These are phyloP conservation scores for Portunus trituberculatus DNA, from an alignment of 1,140 invertebrate species.

Conservation along the genomic window DNA sequence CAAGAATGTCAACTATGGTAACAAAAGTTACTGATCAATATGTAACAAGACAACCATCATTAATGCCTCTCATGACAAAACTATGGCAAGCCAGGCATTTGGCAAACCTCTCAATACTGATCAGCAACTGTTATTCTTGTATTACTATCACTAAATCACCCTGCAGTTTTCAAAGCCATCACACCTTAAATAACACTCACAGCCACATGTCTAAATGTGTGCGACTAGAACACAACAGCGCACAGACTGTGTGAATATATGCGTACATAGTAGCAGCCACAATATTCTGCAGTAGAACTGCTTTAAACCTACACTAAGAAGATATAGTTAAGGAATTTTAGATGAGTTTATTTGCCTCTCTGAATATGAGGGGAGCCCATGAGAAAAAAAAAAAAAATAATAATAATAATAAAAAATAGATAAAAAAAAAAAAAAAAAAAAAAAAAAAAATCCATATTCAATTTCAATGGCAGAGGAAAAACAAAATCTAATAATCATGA, in stretches of 20 bases:
- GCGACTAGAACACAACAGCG: conserved; percentile 28
- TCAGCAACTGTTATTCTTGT: neutral
- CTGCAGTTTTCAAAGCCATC: conserved; percentile 29
- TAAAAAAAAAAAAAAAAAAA: too few relatives aligned
- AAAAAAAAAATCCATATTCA: too few relatives aligned
- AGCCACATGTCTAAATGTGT: conserved; percentile 49
- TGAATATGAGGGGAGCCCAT: too few relatives aligned
- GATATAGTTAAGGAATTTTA: too few relatives aligned
- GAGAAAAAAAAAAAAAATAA: too few relatives aligned
- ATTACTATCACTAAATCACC: conserved; percentile 31
- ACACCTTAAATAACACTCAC: conserved; percentile 53
- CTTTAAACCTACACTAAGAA: neutral
- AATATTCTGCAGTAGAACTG: neutral
- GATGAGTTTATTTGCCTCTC: too few relatives aligned
- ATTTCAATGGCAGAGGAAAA: too few relatives aligned
- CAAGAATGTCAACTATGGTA: neutral
- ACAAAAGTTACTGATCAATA: conserved; percentile 25
- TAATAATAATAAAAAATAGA: too few relatives aligned
- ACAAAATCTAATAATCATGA: too few relatives aligned
- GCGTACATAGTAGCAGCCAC: conserved; percentile 6
- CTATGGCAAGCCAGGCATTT: neutral
- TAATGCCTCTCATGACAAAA: neutral
- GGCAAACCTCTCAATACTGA: neutral
- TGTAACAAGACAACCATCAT: neutral
- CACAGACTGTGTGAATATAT: conserved; percentile 25